Evolutionary conservation across 2,113 vertebrate species (phyloP), one percentile per base, ranked within the genome.

Genomic region (Sprattus sprattus): DNA sequence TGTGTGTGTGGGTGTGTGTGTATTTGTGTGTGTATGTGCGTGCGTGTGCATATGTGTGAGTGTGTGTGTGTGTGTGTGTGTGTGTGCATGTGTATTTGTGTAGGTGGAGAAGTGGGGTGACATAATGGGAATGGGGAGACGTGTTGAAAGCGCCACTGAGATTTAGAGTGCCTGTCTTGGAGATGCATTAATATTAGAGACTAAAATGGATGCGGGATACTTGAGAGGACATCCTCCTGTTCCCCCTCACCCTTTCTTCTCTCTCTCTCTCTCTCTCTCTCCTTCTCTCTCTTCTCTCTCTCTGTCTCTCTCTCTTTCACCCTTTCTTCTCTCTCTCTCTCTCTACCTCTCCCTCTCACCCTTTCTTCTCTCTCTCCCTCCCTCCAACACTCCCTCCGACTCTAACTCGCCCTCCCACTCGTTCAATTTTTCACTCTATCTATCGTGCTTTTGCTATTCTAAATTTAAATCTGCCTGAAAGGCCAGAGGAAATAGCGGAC

Each of bases 171-270:
- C 16, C 44, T 67, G 47, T 81, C 85, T 89, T 46, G 25, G 22
- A 85, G 85, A 45, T 6, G 7, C 85, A 52, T 89, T 81, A 86
- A 90, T 89, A 90, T 88, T 91, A 89, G 39, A 91, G 44, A 83
- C 7, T 15, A 39, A 39, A 78, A 39, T 39, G 71, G 71, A 78
- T 39, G 25, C 25, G 39, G 5, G 46, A 18, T 6, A 11, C 82
- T 84, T 82, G 22, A 82, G 82, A 84, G 84, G 54, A n/a, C 16
- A n/a, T 28, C n/a, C 7, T 67, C 28, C 64, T 28, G 7, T 67
- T 28, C 64, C 11, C 64, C 25, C 64, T 71, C 64, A 3, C 60
- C 5, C 60, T 25, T 8, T 64, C 57, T 22, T 13, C 52, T 57
- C 52, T 57, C 54, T 57, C 4, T 57, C 54, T 57, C 54, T 57